phyloP scores from a whole-genome alignment of 2,113 vertebrate genomes.

The Camelus bactrianus region DNA sequence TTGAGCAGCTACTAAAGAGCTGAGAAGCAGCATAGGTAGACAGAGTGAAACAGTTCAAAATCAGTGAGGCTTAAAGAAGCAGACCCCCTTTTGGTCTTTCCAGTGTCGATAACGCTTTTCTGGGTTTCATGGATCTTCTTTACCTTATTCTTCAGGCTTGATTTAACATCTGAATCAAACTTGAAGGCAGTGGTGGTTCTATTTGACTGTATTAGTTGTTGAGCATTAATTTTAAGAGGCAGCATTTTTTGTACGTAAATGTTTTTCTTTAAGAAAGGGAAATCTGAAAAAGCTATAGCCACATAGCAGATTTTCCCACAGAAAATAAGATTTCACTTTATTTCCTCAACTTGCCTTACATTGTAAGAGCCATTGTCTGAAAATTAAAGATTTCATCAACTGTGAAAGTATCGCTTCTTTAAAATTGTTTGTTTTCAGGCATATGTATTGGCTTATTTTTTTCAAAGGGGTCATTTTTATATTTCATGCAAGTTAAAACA shows the following conservation, averaged over 20 bases:
- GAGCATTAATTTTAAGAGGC: constrained; percentile 7
- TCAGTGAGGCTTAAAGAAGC: neutral
- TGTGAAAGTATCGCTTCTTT: neutral
- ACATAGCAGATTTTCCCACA: neutral
- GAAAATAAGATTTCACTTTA: neutral
- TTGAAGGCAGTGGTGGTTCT: neutral
- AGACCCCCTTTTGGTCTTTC: neutral
- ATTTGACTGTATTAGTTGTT: neutral
- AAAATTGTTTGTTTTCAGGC: constrained; percentile 28
- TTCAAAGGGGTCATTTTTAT: constrained; percentile 32
- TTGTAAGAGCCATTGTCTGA: neutral
- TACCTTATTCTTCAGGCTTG: neutral
- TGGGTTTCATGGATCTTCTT: neutral
- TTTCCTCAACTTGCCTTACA: neutral
- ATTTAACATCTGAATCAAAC: constrained; percentile 15
- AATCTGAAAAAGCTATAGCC: neutral
- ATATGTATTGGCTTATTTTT: constrained; percentile 12
- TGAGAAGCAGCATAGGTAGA: neutral
- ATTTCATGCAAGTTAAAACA: constrained; percentile 28
- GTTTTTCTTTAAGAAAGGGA: constrained; percentile 29
- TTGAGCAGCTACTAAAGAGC: neutral
- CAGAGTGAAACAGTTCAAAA: neutral
- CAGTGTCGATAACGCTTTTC: neutral
- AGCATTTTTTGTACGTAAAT: constrained; percentile 25
- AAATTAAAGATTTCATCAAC: constrained; percentile 14